Evolutionary conservation across 2,113 vertebrate genomes (phyloP), one percentile per base, ranked within the genome.

Genomic region (Callocephalon fimbriatum): DNA sequence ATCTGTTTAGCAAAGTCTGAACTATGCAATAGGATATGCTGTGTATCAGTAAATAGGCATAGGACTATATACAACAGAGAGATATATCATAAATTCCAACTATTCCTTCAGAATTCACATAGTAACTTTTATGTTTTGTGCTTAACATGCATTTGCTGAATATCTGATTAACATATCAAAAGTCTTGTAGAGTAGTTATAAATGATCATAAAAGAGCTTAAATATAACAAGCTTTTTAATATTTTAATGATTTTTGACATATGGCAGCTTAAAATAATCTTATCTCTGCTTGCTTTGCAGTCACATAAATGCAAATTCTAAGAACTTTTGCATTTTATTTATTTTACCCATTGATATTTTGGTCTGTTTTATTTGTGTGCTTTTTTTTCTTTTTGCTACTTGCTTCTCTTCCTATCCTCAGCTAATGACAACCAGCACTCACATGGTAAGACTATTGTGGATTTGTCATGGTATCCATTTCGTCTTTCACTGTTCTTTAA

Each of bases 351-450:
- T 98, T 98, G 98, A 98, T 98, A 98, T 98, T 96, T 97, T 93
- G 98, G 96, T 97, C 98, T 98, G 96, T 98, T 98, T 98, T 98
- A 98, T 98, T 98, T 98, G 97, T 98, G 95, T 98, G 98, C 98
- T 99, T 99, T 98, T 98, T 97, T 98, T 97, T 96, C 97, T 97
- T 98, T 98, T 97, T 98, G 97, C 97, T 97, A 98, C 98, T 98
- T 98, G 98, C 98, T 98, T 98, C 98, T 99, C 98, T 98, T 99
- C 98, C 98, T 99, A 98, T 98, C 98, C 98, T 98, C 99, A 99
- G 99, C 98, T 99, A 98, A 98, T 99, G 99, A 99, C 99, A 98
- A 98, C 99, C 99, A 99, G 98, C 99, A 99, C 99, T 96, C 99
- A 99, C 97, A 99, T 99, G 99, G 99, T 99, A 99, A 99, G 99